These are phyloP conservation scores for Anguilla anguilla DNA, from an alignment of 2,797 vertebrate genomes.

Conservation along the genomic window DNA sequence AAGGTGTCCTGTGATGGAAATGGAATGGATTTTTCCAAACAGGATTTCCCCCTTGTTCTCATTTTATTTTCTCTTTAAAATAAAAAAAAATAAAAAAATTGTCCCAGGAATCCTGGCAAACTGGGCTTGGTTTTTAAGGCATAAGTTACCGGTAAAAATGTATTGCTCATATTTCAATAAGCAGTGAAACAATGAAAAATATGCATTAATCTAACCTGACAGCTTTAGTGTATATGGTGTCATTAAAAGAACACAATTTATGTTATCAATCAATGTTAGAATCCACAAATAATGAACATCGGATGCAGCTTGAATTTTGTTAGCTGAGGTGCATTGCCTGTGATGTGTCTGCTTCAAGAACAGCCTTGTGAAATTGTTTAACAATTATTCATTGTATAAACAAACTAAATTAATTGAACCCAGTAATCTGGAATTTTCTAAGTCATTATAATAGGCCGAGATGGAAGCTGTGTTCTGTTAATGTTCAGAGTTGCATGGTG, in stretches of 20 bases:
- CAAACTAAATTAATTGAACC: neutral
- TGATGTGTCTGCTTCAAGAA: neutral
- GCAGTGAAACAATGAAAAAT: neutral
- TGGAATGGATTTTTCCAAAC: constrained; percentile 3
- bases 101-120: neutral
- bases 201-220: neutral
- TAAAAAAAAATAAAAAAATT: neutral
- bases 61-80: neutral
- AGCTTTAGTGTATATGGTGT: neutral
- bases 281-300: neutral
- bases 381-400: neutral
- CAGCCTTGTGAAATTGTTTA: no score
- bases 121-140: neutral
- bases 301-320: neutral
- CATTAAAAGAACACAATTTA: neutral
- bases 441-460: neutral
- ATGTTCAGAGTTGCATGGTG: neutral
- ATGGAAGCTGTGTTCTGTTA: neutral
- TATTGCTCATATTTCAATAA: neutral
- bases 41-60: neutral
- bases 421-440: no score
- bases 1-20: neutral
- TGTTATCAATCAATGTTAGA: neutral
- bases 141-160: no score
- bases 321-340: neutral